Evolutionary conservation across 2,113 vertebrate species (phyloP).

Genomic region (Phylloscopus trochilus): DNA sequence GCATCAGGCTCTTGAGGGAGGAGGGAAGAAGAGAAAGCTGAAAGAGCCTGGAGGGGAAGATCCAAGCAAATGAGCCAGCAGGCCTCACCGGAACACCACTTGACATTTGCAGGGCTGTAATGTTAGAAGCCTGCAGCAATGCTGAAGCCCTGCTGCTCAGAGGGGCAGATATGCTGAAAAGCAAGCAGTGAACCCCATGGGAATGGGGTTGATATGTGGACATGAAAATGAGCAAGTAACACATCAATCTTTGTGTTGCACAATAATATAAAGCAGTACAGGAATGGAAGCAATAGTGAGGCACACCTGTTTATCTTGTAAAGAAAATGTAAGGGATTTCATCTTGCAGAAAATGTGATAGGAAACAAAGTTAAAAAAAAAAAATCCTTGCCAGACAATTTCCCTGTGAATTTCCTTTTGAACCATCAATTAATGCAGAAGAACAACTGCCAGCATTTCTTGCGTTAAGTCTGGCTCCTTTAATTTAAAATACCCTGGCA

Average conservation of each 20-base stretch:
- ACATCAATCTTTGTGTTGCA: neutral
- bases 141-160: neutral
- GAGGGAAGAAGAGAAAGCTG: neutral
- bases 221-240: neutral
- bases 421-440: neutral
- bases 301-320: neutral
- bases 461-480: neutral
- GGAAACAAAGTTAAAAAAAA: neutral
- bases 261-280: neutral
- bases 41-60: neutral
- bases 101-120: conserved; percentile 38
- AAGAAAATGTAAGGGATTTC: neutral
- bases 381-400: neutral
- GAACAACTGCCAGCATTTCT: neutral
- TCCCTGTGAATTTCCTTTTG: neutral
- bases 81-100: neutral
- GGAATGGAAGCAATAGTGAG: neutral
- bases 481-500: neutral
- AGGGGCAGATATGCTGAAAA: neutral
- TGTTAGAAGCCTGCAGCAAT: neutral
- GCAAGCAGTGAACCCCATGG: neutral
- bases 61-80: conserved; percentile 10
- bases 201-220: neutral
- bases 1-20: neutral
- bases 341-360: neutral